Conservation (phyloP, 2,113 vertebrate genomes). For the Trinectes maculatus region DNA sequence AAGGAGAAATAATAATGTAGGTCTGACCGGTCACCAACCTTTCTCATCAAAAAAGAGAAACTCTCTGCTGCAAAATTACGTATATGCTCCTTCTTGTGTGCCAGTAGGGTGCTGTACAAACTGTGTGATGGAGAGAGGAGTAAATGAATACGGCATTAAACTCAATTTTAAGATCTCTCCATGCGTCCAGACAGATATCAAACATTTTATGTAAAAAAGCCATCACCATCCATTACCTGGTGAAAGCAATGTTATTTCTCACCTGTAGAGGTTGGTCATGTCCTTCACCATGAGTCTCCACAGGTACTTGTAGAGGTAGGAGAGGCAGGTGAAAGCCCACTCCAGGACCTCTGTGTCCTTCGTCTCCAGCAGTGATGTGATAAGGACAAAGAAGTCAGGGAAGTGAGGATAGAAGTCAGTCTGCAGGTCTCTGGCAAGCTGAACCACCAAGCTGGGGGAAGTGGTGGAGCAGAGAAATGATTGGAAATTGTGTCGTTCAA, state of each 20-base stretch:
- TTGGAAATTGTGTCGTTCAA: too few relatives aligned
- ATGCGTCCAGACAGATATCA: too few relatives aligned
- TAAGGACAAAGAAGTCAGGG: slow-evolving; percentile 89
- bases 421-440: slow-evolving; percentile 96
- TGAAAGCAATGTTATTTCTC: background rate
- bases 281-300: slow-evolving; percentile 98
- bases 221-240: background rate
- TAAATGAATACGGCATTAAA: background rate
- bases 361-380: slow-evolving; percentile 91
- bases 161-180: too few relatives aligned
- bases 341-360: slow-evolving; percentile 94
- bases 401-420: slow-evolving; percentile 97
- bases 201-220: too few relatives aligned
- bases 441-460: slow-evolving; percentile 88
- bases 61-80: slow-evolving; percentile 97
- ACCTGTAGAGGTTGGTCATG: slow-evolving; percentile 94
- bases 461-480: background rate
- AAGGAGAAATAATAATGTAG: too few relatives aligned
- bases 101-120: slow-evolving; percentile 92
- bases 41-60: slow-evolving; percentile 97
- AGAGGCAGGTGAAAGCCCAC: slow-evolving; percentile 94
- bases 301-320: slow-evolving; percentile 96
- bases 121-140: slow-evolving; percentile 70
- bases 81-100: slow-evolving; percentile 94
- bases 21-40: slow-evolving; percentile 79